phyloP scores from a whole-genome alignment of 1,140 invertebrate genomes.

The Vanessa tameamea region DNA sequence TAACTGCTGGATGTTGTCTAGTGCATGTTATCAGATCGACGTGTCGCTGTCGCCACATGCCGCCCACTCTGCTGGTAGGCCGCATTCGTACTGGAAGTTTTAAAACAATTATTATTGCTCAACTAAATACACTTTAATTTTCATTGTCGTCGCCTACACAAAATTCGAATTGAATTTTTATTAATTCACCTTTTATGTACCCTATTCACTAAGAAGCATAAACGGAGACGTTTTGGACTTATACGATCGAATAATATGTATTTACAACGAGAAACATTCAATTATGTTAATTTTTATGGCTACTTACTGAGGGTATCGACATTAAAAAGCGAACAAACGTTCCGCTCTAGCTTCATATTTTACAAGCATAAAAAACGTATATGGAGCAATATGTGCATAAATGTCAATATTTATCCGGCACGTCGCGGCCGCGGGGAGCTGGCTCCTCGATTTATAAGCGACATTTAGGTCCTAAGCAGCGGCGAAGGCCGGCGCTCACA shows the following conservation, averaged over 20 bases:
- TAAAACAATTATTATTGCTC: slow-evolving; percentile 41
- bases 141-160: slow-evolving; percentile 44
- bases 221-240: slow-evolving; percentile 61
- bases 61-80: slow-evolving; percentile 68
- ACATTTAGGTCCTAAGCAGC: slow-evolving; percentile 60
- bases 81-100: slow-evolving; percentile 40
- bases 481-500: slow-evolving; percentile 56
- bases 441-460: slow-evolving; percentile 59
- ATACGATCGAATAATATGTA: slow-evolving; percentile 66
- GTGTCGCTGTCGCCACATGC: slow-evolving; percentile 64
- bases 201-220: slow-evolving; percentile 63
- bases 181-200: slow-evolving; percentile 50
- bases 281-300: slow-evolving; percentile 78
- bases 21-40: slow-evolving; percentile 73
- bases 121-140: slow-evolving; percentile 42
- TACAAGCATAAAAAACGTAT: slow-evolving; percentile 77
- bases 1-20: slow-evolving; percentile 75
- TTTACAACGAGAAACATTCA: slow-evolving; percentile 71
- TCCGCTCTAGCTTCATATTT: slow-evolving; percentile 74
- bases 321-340: slow-evolving; percentile 64
- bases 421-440: slow-evolving; percentile 44
- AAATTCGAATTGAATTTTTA: slow-evolving; percentile 46
- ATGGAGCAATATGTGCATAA: slow-evolving; percentile 80
- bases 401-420: slow-evolving; percentile 73
- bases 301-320: slow-evolving; percentile 63